These are phyloP conservation scores for Drosophila maculinotata DNA, from an alignment of 2,888 invertebrate species.

Conservation along the genomic window DNA sequence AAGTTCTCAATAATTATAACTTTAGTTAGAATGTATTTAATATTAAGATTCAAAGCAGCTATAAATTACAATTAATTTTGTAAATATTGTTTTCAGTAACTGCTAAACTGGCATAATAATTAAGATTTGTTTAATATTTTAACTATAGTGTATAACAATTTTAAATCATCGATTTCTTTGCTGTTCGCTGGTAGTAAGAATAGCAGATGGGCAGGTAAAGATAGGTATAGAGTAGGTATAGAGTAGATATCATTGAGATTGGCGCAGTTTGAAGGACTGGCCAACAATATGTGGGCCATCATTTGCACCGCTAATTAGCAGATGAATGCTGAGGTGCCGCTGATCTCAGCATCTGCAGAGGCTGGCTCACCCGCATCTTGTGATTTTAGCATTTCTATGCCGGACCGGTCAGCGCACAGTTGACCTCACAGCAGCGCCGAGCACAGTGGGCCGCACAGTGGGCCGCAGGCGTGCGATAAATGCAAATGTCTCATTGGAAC, in stretches of 20 bases:
- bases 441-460: slow-evolving; percentile 53
- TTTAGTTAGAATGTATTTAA: too few relatives aligned
- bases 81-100: too few relatives aligned
- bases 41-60: too few relatives aligned
- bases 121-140: too few relatives aligned
- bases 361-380: slow-evolving; percentile 58
- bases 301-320: slow-evolving; percentile 46
- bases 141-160: too few relatives aligned
- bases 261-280: slow-evolving; percentile 37
- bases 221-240: background rate
- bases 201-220: background rate
- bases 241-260: slow-evolving; percentile 6
- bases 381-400: slow-evolving; percentile 67
- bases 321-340: slow-evolving; percentile 13
- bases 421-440: slow-evolving; percentile 62
- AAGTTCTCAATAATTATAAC: too few relatives aligned
- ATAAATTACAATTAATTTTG: too few relatives aligned
- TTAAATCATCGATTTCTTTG: too few relatives aligned
- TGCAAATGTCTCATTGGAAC: background rate
- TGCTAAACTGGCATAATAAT: too few relatives aligned
- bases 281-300: slow-evolving; percentile 51
- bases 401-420: too few relatives aligned
- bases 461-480: slow-evolving; percentile 15
- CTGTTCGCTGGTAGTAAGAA: too few relatives aligned
- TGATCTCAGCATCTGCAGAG: background rate